A percentile compares a stretch with the other conserved stretches of the same genome.
Conservation (phyloP, 2,797 vertebrate species). For the Erpetoichthys calabaricus region DNA sequence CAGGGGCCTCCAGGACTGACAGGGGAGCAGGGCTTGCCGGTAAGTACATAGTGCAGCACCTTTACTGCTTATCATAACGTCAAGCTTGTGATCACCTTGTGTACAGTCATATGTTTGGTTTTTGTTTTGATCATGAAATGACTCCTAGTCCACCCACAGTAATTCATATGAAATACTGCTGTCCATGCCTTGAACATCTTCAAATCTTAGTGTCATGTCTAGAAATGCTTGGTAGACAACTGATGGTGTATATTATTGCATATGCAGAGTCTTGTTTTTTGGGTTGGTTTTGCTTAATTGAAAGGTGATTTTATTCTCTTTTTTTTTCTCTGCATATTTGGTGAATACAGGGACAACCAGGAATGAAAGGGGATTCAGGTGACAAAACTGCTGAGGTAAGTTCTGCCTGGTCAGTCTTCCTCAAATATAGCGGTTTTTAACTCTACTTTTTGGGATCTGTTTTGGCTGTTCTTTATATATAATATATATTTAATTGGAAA, state of each 20-base stretch:
- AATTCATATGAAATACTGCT: too few relatives aligned
- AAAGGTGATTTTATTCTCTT: too few relatives aligned
- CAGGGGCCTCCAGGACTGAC: constrained; percentile 55
- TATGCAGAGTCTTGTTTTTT: too few relatives aligned
- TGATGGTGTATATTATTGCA: not conserved
- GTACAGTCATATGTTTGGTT: not conserved
- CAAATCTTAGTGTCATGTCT: not conserved
- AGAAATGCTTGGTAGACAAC: not conserved
- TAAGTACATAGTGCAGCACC: constrained; percentile 45
- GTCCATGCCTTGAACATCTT: too few relatives aligned
- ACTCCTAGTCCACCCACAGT: not conserved
- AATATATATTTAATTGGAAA: too few relatives aligned
- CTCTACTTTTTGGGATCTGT: not conserved
- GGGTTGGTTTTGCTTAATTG: too few relatives aligned
- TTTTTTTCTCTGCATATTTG: constrained; percentile 7
- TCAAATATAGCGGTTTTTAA: not conserved
- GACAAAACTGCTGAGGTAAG: constrained; percentile 63
- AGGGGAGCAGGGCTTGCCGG: constrained; percentile 54
- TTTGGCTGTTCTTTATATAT: too few relatives aligned
- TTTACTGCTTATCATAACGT: not conserved
- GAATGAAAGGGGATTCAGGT: constrained; percentile 71
- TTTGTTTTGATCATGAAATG: not conserved
- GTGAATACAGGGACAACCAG: constrained; percentile 53
- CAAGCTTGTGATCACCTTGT: not conserved
- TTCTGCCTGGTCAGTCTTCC: not conserved